These are phyloP conservation scores for Sminthurinus aureus DNA, from an alignment of 2,888 invertebrate species.

Conservation along the genomic window DNA sequence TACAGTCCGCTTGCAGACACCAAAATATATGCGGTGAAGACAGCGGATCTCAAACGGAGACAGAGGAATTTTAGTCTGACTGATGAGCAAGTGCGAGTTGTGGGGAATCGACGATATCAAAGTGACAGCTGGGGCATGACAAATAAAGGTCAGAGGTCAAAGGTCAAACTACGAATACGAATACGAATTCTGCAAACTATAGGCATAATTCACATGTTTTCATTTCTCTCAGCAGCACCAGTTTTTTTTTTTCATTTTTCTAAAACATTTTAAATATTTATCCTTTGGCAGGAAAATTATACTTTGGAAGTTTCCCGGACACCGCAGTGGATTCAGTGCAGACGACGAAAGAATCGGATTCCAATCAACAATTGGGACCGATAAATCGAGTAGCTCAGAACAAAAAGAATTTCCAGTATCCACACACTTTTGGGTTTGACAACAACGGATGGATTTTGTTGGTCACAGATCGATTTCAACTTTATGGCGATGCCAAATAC, in stretches of 20 bases:
- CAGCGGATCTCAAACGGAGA: conserved; percentile 67
- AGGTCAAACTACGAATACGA: too few relatives aligned
- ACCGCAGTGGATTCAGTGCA: background rate
- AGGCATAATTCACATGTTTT: too few relatives aligned
- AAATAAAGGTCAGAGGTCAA: too few relatives aligned
- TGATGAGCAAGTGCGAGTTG: conserved; percentile 67
- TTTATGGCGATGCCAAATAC: conserved; percentile 61
- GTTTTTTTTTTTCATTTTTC: too few relatives aligned
- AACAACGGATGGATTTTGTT: conserved; percentile 71
- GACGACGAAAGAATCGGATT: conserved; percentile 60
- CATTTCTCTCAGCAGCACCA: too few relatives aligned
- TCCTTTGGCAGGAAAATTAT: too few relatives aligned
- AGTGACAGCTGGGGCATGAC: conserved; percentile 77
- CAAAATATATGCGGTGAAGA: conserved; percentile 73
- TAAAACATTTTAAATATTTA: too few relatives aligned
- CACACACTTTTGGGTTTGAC: conserved; percentile 70
- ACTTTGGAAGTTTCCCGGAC: conserved; percentile 1
- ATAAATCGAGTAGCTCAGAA: conserved; percentile 69
- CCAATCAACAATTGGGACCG: conserved; percentile 68
- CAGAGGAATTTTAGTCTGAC: conserved; percentile 62
- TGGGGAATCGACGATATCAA: conserved; percentile 73
- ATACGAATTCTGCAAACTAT: too few relatives aligned
- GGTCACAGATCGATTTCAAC: conserved; percentile 72
- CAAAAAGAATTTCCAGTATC: conserved; percentile 74
- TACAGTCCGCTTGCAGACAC: conserved; percentile 75